Conservation (phyloP, 2,113 vertebrate species). For the Oreochromis tanganicae region DNA sequence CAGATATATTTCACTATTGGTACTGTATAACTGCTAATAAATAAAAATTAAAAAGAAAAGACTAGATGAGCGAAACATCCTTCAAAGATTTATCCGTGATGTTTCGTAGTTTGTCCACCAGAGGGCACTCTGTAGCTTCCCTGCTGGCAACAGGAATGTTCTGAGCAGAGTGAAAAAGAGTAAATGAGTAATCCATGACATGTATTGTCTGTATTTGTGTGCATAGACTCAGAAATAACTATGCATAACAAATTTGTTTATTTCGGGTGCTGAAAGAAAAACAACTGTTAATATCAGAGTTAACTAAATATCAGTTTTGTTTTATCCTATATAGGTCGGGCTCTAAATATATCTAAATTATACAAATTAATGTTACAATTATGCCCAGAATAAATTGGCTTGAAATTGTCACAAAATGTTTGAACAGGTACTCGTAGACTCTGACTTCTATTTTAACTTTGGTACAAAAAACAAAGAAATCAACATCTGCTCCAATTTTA, state of each 20-base stretch:
- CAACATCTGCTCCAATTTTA: not conserved
- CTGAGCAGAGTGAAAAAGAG: not conserved
- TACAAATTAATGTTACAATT: not conserved
- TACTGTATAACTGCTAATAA: not conserved
- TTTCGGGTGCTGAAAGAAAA: not conserved
- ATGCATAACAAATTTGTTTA: not conserved
- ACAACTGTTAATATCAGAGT: not conserved
- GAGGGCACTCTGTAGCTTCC: not conserved
- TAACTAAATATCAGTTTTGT: not conserved
- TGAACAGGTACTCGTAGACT: accelerated
- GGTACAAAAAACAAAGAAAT: not conserved
- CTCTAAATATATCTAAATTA: not conserved
- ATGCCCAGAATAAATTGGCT: not conserved
- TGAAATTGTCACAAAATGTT: not conserved
- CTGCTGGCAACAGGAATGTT: not conserved
- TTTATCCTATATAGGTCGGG: not conserved
- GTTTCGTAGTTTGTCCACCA: not conserved
- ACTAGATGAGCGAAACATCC: not conserved
- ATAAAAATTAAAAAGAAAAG: not conserved
- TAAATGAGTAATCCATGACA: not conserved
- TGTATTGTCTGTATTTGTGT: not conserved
- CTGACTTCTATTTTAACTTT: not conserved
- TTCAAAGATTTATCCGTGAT: not conserved
- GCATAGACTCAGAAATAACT: not conserved
- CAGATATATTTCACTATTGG: not conserved